These are phyloP conservation scores for Leptinotarsa undecemlineata DNA, from an alignment of 1,140 invertebrate genomes.

Conservation along the genomic window DNA sequence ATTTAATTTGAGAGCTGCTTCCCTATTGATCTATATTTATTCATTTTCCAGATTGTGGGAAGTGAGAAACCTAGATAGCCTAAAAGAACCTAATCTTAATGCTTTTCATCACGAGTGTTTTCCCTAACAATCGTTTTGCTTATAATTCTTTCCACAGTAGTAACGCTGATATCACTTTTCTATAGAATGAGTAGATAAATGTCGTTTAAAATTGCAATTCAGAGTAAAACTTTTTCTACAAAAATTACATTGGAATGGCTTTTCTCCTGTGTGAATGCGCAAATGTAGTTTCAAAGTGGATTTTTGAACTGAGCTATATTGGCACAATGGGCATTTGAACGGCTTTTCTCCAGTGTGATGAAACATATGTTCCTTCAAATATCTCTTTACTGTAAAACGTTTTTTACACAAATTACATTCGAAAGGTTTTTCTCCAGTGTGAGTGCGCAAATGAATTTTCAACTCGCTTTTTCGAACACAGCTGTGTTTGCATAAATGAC, in stretches of 20 bases:
- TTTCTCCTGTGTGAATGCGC: background rate
- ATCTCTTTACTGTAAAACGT: too few relatives aligned
- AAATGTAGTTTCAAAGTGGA: too few relatives aligned
- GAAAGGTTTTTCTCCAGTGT: conserved; percentile 1
- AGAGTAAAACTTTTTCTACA: background rate
- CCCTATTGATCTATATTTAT: too few relatives aligned
- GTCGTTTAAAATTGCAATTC: background rate
- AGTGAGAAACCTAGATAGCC: too few relatives aligned
- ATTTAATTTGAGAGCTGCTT: too few relatives aligned
- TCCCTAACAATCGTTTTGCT: background rate
- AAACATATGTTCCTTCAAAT: background rate
- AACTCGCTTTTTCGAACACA: background rate
- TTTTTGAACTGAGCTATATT: background rate
- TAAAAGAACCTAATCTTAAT: too few relatives aligned
- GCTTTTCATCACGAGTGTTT: background rate
- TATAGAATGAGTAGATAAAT: background rate
- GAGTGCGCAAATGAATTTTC: too few relatives aligned
- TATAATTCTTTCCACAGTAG: background rate
- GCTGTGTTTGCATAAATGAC: too few relatives aligned
- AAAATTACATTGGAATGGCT: conserved; percentile 3
- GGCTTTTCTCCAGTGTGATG: background rate
- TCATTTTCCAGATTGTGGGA: too few relatives aligned
- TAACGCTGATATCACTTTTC: background rate
- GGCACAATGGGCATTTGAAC: conserved; percentile 1
- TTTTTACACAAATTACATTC: background rate